Evolutionary conservation across 92 coral and sea anemone species (phyloP), one percentile per base, ranked within the genome.

Genomic region (Palythoa caribaeorum): DNA sequence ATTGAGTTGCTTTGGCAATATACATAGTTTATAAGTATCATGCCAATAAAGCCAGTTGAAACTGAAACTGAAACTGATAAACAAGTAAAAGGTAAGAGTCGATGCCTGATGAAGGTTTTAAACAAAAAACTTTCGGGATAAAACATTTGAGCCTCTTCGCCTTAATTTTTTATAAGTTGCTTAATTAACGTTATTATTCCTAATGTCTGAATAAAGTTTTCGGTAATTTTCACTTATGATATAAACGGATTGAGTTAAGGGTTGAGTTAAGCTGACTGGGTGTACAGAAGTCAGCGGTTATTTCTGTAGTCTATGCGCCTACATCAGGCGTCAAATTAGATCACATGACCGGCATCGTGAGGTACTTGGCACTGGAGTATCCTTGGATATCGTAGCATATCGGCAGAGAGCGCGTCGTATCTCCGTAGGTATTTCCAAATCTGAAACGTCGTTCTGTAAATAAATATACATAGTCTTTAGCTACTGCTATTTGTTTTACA

Each of bases 351-450:
- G 99, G 98, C 62, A 73, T 76, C 73, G 98, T 97, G 76, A 93
- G 80, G 85, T 97, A 97, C 19, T 80, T 91, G 51, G 93, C 99
- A 57, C 76, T 78, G 62, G 99, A 85, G 83, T 97, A 97, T 50
- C 99, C 99, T 10, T 90, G 76, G 36, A 94, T 90, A 73, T 97
- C 98, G 71, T 60, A 72, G 78, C 99, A 97, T 88, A 96, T 91
- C 16, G 98, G 99, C 57, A 92, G 83, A 8, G 94, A 89, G 36
- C 99, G 98, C 7, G 99, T 97, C 9, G 98, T 94, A 73, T 97
- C 93, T 6, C 99, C 99, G 71, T 97, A 97, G 0, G 99, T 97
- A 83, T 97, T 97, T 11, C 99, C 99, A 89, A 92, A 97, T 39
- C 93, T 88, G 85, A 92, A 97, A 63, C 99, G 98, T 51, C 97